phyloP scores from a whole-genome alignment of 2,113 vertebrate genomes.

The Donacobius atricapilla region DNA sequence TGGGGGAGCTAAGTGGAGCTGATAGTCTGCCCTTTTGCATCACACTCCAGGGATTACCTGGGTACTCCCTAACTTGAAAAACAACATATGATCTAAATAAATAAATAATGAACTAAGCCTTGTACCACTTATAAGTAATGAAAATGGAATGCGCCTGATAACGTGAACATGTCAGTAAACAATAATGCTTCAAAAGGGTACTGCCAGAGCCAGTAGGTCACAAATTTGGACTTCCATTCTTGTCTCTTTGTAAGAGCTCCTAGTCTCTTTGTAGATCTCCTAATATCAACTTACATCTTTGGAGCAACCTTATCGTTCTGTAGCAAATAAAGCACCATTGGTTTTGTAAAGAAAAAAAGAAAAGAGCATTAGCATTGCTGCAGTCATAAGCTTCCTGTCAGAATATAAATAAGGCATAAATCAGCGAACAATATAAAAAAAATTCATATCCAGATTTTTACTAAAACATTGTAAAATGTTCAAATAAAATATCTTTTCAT shows the following conservation, averaged over 20 bases:
- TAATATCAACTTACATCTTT: background rate
- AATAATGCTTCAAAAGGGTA: background rate
- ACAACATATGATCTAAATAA: background rate
- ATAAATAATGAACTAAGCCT: conserved; percentile 16
- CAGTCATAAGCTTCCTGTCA: background rate
- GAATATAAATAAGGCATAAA: background rate
- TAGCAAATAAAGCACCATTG: background rate
- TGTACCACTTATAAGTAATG: conserved; percentile 33
- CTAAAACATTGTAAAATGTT: background rate
- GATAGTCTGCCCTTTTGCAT: background rate
- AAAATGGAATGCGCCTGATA: background rate
- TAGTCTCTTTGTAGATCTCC: background rate
- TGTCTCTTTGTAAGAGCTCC: background rate
- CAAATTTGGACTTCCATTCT: background rate
- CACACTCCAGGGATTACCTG: background rate
- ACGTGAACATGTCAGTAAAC: background rate
- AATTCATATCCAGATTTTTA: background rate
- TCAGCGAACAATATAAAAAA: background rate
- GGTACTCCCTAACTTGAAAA: background rate
- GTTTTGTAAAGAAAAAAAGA: background rate
- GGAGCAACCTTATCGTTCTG: background rate
- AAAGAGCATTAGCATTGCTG: background rate
- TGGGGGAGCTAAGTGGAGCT: background rate
- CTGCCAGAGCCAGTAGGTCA: background rate
- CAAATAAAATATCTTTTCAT: background rate